Conservation (phyloP, 2,888 invertebrate genomes). For the Hofmannophila pseudospretella region DNA sequence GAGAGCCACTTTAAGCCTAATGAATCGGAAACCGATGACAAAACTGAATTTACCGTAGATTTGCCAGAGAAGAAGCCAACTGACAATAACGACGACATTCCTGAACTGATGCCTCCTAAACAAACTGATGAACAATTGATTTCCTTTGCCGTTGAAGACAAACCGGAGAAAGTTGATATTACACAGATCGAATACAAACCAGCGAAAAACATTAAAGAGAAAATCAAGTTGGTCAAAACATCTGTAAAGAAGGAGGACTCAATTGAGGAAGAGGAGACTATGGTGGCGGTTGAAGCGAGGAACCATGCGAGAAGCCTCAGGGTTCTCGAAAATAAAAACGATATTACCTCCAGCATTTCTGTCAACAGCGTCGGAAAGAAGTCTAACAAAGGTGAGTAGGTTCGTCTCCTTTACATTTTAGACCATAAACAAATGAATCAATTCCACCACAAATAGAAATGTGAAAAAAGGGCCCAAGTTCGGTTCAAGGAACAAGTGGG, state of each 20-base stretch:
- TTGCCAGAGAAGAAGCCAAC: conserved; percentile 47
- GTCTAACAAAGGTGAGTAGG: conserved; percentile 51
- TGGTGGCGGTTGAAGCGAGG: conserved; percentile 79
- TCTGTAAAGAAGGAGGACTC: conserved; percentile 67
- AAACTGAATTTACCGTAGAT: conserved; percentile 44
- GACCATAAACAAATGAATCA: too few species aligned
- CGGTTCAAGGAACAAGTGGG: too few species aligned
- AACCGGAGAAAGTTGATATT: conserved; percentile 59
- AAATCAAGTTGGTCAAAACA: conserved; percentile 74
- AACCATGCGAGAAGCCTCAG: conserved; percentile 65
- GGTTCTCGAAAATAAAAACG: conserved; percentile 59
- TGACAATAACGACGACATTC: conserved; percentile 47
- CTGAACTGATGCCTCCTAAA: conserved; percentile 55
- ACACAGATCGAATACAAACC: conserved; percentile 54
- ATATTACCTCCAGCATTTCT: conserved; percentile 78
- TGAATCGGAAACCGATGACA: conserved; percentile 31
- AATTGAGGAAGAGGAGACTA: conserved; percentile 75
- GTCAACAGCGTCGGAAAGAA: conserved; percentile 79
- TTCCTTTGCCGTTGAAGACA: conserved; percentile 69
- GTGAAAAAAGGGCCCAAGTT: too few species aligned
- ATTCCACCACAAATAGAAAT: too few species aligned
- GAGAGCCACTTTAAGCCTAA: conserved; percentile 40
- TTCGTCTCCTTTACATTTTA: too few species aligned
- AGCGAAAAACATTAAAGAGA: conserved; percentile 71
- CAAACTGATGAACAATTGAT: conserved; percentile 75